Conservation (phyloP, 2,888 invertebrate genomes). For the Abrostola triplasia region DNA sequence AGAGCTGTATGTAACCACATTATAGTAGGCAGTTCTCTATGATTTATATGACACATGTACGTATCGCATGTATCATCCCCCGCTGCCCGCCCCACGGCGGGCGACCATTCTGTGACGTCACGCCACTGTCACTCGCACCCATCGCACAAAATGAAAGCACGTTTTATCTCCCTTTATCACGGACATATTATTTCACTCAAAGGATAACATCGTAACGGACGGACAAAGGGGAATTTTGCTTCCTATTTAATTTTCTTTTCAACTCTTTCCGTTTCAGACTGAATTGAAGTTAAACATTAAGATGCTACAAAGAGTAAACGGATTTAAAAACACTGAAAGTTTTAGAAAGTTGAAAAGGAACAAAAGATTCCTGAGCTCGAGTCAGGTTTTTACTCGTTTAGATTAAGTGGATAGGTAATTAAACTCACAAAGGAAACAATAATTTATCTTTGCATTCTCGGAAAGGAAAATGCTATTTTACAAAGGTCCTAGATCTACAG, state of each 20-base stretch:
- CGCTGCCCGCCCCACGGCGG: conserved; percentile 34
- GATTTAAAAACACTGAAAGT: conserved; percentile 48
- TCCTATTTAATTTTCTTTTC: conserved; percentile 44
- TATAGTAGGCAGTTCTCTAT: conserved; percentile 57
- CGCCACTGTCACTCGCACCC: conserved; percentile 72
- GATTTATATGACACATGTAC: conserved; percentile 65
- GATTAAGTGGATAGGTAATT: conserved; percentile 45
- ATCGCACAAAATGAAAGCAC: conserved; percentile 71
- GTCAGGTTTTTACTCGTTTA: conserved; percentile 44
- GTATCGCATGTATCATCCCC: conserved; percentile 51
- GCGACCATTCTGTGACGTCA: conserved; percentile 67
- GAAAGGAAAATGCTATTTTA: conserved; percentile 20
- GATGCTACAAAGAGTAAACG: conserved; percentile 46
- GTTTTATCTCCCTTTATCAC: conserved; percentile 74
- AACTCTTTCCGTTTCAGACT: conserved; percentile 35
- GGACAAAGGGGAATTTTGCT: conserved; percentile 57
- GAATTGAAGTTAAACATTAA: conserved; percentile 53
- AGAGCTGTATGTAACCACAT: conserved; percentile 30
- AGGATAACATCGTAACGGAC: conserved; percentile 61
- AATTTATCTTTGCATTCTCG: conserved; percentile 28
- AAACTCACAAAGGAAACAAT: conserved; percentile 47
- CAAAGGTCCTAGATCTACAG: conserved; percentile 10
- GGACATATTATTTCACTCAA: conserved; percentile 70
- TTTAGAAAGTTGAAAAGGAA: conserved; percentile 53
- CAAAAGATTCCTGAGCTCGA: conserved; percentile 49